These are phyloP conservation scores for Drosophila teissieri DNA, from an alignment of 1,140 invertebrate genomes.

Conservation along the genomic window DNA sequence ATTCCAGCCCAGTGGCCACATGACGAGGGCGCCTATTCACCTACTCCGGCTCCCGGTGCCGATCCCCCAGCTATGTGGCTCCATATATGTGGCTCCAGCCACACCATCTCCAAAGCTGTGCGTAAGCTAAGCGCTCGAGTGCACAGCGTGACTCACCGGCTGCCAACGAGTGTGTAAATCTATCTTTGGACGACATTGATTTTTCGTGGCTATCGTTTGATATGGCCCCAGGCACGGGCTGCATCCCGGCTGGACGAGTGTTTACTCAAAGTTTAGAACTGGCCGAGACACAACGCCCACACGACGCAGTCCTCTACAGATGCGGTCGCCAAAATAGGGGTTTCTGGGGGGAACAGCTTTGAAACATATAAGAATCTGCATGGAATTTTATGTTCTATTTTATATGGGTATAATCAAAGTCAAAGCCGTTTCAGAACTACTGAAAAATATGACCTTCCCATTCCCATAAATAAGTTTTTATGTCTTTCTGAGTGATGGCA, in stretches of 20 bases:
- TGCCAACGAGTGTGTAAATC: constrained; percentile 50
- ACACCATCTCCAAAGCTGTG: constrained; percentile 22
- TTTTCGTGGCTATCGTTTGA: constrained; percentile 42
- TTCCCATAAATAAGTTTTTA: background rate
- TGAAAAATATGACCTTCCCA: background rate
- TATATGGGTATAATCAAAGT: background rate
- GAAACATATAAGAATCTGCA: background rate
- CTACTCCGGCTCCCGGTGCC: constrained; percentile 13
- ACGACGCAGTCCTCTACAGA: constrained; percentile 20
- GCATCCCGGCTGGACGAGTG: constrained; percentile 35
- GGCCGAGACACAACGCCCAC: constrained; percentile 35
- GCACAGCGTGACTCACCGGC: constrained; percentile 45
- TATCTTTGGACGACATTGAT: constrained; percentile 52
- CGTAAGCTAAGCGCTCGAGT: constrained; percentile 49
- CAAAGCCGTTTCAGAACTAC: background rate
- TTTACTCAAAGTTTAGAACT: constrained; percentile 42
- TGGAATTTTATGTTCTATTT: too few relatives aligned
- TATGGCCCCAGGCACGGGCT: constrained; percentile 10
- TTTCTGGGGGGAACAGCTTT: background rate
- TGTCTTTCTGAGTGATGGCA: background rate
- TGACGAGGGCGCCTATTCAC: constrained; percentile 40
- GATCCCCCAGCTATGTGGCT: background rate
- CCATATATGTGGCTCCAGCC: background rate
- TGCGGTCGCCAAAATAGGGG: background rate
- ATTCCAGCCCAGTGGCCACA: constrained; percentile 56